Percentiles rank a stretch among this genome's conserved stretches.
phyloP scores from a whole-genome alignment of 1,140 invertebrate genomes.

The Eumeta japonica region DNA sequence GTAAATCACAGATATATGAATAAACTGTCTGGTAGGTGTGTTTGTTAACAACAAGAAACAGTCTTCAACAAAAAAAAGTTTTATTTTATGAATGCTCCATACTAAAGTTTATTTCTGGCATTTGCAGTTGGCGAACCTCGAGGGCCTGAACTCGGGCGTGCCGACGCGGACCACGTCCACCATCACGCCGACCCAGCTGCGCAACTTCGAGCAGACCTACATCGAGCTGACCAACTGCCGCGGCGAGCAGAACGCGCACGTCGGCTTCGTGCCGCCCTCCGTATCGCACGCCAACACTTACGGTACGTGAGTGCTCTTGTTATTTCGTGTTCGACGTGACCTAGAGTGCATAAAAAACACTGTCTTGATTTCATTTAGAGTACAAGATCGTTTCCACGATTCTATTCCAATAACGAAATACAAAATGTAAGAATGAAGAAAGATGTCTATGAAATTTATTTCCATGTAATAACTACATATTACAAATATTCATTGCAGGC shows the following conservation, averaged over 20 bases:
- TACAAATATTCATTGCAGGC: too few species aligned
- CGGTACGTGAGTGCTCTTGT: constrained; percentile 25
- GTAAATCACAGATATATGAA: background rate
- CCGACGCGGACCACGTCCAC: constrained; percentile 88
- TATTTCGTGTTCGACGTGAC: background rate
- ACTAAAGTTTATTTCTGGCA: constrained; percentile 14
- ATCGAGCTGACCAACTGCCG: constrained; percentile 69
- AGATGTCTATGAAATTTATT: too few species aligned
- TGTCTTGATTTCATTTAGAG: background rate
- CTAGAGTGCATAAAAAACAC: constrained; percentile 3
- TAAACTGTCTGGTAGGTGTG: background rate
- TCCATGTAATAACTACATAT: too few species aligned
- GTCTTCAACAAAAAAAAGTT: constrained; percentile 5
- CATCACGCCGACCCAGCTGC: constrained; percentile 88
- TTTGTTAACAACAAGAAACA: constrained; percentile 5
- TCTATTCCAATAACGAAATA: background rate
- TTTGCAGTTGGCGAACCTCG: constrained; percentile 76
- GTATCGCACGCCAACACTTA: constrained; percentile 50
- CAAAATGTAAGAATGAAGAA: too few species aligned
- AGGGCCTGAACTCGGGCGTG: constrained; percentile 80
- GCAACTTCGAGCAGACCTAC: constrained; percentile 86
- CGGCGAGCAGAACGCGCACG: constrained; percentile 74
- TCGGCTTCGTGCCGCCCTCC: constrained; percentile 79
- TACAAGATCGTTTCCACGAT: background rate
- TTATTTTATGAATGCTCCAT: too few species aligned